phyloP scores from a whole-genome alignment of 2,888 invertebrate genomes.

The Ephialtes manifestator region DNA sequence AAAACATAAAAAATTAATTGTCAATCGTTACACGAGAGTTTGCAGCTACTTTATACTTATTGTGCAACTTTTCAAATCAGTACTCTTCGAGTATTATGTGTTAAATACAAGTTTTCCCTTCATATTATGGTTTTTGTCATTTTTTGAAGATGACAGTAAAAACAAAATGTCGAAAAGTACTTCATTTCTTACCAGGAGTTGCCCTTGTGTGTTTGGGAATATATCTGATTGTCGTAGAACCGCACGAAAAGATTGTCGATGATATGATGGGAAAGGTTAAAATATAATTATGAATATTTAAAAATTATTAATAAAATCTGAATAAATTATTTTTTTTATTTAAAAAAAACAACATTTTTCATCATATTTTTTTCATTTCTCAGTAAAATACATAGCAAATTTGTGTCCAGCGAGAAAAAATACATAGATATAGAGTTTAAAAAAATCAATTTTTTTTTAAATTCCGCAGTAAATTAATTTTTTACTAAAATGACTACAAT shows the following conservation, averaged over 20 bases:
- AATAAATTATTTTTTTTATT: too few relatives aligned
- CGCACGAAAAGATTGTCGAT: conserved; percentile 8
- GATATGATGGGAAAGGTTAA: conserved; percentile 5
- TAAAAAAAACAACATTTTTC: too few relatives aligned
- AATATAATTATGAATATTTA: neutral
- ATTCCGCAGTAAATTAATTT: too few relatives aligned
- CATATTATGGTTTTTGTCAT: neutral
- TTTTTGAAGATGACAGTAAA: conserved; percentile 24
- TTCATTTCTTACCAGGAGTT: conserved; percentile 19
- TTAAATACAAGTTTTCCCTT: neutral
- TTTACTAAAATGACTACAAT: too few relatives aligned
- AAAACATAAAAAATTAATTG: conserved; percentile 31
- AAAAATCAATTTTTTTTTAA: too few relatives aligned
- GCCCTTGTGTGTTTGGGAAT: conserved; percentile 27
- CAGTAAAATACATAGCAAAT: neutral
- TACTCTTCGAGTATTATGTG: neutral
- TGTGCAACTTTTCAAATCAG: neutral
- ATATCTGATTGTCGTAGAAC: conserved; percentile 24
- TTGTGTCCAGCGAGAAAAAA: too few relatives aligned
- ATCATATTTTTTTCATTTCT: neutral
- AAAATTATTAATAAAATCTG: neutral
- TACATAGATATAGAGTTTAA: too few relatives aligned
- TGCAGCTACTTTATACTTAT: neutral
- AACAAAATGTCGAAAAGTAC: conserved; percentile 40
- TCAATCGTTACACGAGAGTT: neutral